Percentiles rank a stretch among this genome's conserved stretches.
These are phyloP conservation scores for Herpailurus yagouaroundi DNA, from an alignment of 2,113 vertebrate species.

Conservation along the genomic window DNA sequence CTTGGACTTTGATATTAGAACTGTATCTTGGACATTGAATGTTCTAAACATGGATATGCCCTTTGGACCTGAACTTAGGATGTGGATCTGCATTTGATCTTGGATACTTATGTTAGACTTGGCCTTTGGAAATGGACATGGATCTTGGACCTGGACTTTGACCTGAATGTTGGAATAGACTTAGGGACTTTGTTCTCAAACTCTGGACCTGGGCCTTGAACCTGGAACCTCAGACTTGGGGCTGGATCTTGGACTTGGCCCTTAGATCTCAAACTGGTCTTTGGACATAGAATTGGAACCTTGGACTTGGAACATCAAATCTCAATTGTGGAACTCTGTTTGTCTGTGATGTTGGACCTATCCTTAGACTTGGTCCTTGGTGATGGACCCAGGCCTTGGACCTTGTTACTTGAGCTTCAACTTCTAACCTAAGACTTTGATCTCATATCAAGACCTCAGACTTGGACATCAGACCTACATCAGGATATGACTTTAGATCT, in stretches of 20 bases:
- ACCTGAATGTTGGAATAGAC: neutral
- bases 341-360: neutral
- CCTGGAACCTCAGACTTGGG: neutral
- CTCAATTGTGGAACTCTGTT: neutral
- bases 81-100: neutral
- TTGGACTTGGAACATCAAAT: neutral
- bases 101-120: neutral
- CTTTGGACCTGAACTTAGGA: neutral
- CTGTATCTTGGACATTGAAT: neutral
- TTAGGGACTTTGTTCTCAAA: neutral
- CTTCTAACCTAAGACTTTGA: neutral
- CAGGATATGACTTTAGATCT: neutral
- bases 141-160: neutral
- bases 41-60: neutral
- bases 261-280: neutral
- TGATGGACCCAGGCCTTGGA: neutral
- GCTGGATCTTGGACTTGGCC: neutral
- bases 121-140: neutral
- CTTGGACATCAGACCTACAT: neutral
- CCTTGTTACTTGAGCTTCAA: neutral
- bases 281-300: neutral
- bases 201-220: neutral
- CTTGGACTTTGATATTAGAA: neutral
- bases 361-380: neutral
- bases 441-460: neutral